Evolutionary conservation across 2,888 invertebrate species (phyloP).

Genomic region (Machimus atricapillus): DNA sequence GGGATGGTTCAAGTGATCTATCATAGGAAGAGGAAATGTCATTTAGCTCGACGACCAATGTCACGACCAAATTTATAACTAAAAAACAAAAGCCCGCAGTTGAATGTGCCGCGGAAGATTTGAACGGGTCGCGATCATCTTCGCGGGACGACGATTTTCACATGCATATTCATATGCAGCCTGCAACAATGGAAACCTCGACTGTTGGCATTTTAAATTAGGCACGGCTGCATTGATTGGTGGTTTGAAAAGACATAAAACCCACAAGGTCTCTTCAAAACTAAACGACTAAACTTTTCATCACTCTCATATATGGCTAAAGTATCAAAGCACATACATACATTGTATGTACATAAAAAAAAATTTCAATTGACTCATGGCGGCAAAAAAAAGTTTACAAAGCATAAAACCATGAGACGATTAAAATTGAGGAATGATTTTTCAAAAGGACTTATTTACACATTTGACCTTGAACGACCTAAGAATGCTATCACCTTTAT

Average conservation of each 20-base stretch:
- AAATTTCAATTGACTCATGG: too few relatives aligned
- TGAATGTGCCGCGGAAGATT: not conserved
- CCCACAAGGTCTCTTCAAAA: not conserved
- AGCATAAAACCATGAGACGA: not conserved
- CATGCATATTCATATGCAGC: not conserved
- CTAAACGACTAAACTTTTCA: not conserved
- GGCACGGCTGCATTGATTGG: not conserved
- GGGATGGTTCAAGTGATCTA: not conserved
- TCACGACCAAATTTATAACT: slow-evolving; percentile 27
- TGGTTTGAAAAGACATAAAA: not conserved
- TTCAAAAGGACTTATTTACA: too few relatives aligned
- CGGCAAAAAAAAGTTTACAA: not conserved
- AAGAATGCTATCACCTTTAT: too few relatives aligned
- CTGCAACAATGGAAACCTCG: not conserved
- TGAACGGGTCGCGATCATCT: not conserved
- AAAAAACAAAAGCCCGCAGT: not conserved
- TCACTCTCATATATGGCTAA: not conserved
- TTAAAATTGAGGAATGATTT: too few relatives aligned
- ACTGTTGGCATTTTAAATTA: not conserved
- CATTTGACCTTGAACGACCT: too few relatives aligned
- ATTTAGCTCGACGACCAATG: not conserved
- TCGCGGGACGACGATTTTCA: not conserved
- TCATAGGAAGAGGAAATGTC: slow-evolving; percentile 26
- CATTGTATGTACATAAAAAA: too few relatives aligned
- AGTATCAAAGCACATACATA: too few relatives aligned